Evolutionary conservation across 2,888 invertebrate species (phyloP), one percentile per base, ranked within the genome.

Genomic region (Cantharis rufa): DNA sequence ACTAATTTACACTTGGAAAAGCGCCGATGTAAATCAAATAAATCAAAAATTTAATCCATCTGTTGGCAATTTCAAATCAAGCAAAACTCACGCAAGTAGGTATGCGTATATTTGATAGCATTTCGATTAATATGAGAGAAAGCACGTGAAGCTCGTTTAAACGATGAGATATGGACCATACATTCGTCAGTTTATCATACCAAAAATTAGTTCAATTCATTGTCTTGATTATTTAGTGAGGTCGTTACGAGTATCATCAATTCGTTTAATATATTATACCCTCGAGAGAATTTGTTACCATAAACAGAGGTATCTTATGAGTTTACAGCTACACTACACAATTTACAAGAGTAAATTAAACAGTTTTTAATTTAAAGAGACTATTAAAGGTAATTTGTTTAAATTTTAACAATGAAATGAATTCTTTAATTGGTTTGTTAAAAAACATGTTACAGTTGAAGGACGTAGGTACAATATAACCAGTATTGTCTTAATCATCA

Each of bases 121-220:
- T 85, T 85, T 84, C 85, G 85, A 86, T 85, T 86, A 85, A 85
- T 86, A 86, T 86, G 86, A 85, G 86, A 86, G 86, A 83, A 84
- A 86, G 83, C 85, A 86, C 83, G 84, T 86, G 86, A 84, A 82
- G 82, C 84, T 84, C 84, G 84, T 85, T 85, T 82, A 80, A 78
- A 76, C 79, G 84, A 84, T 85, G 86, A 85, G 84, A 84, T 84
- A 86, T 85, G 81, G 82, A 80, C 81, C 79, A 78, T 78, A 78
- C 79, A 80, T 80, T 79, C 80, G 78, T 81, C 82, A 82, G 83
- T 84, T 84, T 84, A 84, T 84, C 85, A 84, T 82, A 82, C 81
- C 82, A 81, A 81, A 80, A 83, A 83, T 84, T 83, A 82, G 81
- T 82, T 82, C 82, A 83, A 84, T 85, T 85, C 83, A 84, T 85